These are phyloP conservation scores for Brachyopa scutellaris DNA, from an alignment of 2,888 invertebrate species.

Conservation along the genomic window DNA sequence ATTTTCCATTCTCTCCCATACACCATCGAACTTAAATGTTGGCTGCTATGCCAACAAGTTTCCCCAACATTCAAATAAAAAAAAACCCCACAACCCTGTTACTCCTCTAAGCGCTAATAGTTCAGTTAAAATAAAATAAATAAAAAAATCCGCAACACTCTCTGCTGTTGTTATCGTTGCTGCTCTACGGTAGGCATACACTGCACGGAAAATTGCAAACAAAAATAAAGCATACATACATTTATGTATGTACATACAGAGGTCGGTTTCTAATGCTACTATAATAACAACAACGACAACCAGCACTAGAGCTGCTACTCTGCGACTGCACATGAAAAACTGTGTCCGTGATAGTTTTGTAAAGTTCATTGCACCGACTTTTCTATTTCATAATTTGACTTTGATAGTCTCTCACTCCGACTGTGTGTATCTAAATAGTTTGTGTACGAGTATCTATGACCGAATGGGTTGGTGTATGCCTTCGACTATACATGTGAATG, in stretches of 20 bases:
- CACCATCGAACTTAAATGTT: no score
- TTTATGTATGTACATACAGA: constrained; percentile 2
- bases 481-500: not conserved
- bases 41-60: constrained; percentile 59
- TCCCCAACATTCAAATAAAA: constrained; percentile 51
- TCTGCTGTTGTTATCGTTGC: constrained; percentile 9
- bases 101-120: constrained; percentile 31
- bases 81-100: constrained; percentile 30
- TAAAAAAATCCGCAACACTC: constrained; percentile 30
- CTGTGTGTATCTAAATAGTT: constrained; percentile 47
- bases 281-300: constrained; percentile 1
- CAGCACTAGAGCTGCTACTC: not conserved
- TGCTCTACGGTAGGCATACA: constrained; percentile 12
- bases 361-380: constrained; percentile 70
- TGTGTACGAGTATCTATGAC: constrained; percentile 43
- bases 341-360: constrained; percentile 66
- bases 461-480: constrained; percentile 3
- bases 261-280: constrained; percentile 10
- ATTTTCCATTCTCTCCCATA: constrained; percentile 26
- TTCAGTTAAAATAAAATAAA: constrained; percentile 4
- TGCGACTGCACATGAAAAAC: constrained; percentile 56
- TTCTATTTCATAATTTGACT: constrained; percentile 71
- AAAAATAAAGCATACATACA: constrained; percentile 5
- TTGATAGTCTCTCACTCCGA: constrained; percentile 63
- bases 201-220: constrained; percentile 16